phyloP scores from a whole-genome alignment of 2,797 vertebrate species.

The Silurus aristotelis region DNA sequence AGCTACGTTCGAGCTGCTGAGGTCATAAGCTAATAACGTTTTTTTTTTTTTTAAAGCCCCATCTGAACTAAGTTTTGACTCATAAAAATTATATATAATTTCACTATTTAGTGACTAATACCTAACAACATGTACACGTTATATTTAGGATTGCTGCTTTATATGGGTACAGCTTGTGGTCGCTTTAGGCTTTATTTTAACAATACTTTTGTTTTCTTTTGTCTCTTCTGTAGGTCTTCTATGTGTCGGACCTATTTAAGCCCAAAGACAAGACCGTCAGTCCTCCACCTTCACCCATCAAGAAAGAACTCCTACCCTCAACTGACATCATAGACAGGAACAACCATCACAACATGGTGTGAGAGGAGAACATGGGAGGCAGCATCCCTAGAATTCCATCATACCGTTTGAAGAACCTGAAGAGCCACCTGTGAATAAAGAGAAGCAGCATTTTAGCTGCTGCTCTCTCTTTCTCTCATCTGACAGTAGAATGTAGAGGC shows the following conservation, averaged over 20 bases:
- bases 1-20: neutral
- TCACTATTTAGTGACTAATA: neutral
- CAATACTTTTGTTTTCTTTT: conserved; percentile 3
- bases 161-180: neutral
- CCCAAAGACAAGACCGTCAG: conserved; percentile 79
- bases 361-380: conserved; percentile 65
- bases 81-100: neutral
- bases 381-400: conserved; percentile 36
- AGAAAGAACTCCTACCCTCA: conserved; percentile 92
- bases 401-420: conserved; percentile 52
- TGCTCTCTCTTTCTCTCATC: conserved; percentile 78
- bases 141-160: neutral
- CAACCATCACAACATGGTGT: conserved; percentile 98
- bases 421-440: conserved; percentile 80
- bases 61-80: neutral
- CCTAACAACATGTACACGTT: neutral
- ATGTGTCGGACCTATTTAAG: conserved; percentile 96
- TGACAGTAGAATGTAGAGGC: conserved; percentile 99
- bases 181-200: neutral
- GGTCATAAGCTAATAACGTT: neutral
- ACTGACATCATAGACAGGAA: conserved; percentile 96
- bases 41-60: neutral
- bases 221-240: conserved; percentile 83
- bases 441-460: conserved; percentile 72
- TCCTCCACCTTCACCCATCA: conserved; percentile 85